A percentile compares a stretch with the other conserved stretches of the same genome.
phyloP scores from a whole-genome alignment of 2,113 vertebrate species.

The Corydoras maculifer region DNA sequence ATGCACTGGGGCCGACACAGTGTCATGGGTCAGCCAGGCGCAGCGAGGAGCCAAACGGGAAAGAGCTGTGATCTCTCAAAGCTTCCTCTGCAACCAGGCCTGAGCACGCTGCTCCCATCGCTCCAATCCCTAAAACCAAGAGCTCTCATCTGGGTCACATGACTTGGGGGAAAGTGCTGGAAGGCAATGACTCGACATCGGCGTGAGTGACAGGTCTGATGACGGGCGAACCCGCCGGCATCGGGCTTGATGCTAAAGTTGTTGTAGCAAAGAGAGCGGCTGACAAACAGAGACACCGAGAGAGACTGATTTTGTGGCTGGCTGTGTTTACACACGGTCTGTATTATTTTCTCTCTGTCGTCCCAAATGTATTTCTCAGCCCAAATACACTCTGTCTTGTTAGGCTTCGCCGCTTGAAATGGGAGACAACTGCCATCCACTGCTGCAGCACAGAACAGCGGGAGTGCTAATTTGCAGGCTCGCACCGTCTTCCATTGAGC shows the following conservation, averaged over 20 bases:
- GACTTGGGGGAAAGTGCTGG: slow-evolving; percentile 25
- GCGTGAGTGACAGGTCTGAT: slow-evolving; percentile 42
- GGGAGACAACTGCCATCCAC: slow-evolving; percentile 25
- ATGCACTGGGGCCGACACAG: slow-evolving; percentile 42
- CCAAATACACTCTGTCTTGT: slow-evolving; percentile 25
- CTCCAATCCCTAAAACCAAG: slow-evolving; percentile 19
- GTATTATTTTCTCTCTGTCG: no score
- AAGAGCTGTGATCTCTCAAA: slow-evolving; percentile 41
- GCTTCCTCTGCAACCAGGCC: slow-evolving; percentile 37
- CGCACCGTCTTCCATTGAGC: slow-evolving; percentile 37
- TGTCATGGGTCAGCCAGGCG: slow-evolving; percentile 40
- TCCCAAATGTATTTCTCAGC: slow-evolving; percentile 1
- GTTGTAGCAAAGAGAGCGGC: slow-evolving; percentile 6
- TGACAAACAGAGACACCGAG: neutral
- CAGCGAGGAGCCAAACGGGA: neutral
- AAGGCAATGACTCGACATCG: slow-evolving; percentile 39
- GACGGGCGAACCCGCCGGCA: slow-evolving; percentile 34
- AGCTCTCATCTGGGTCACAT: slow-evolving; percentile 38
- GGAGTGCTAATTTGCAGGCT: slow-evolving; percentile 37
- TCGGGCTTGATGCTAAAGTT: slow-evolving; percentile 15
- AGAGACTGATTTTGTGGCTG: neutral
- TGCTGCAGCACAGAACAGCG: slow-evolving; percentile 2
- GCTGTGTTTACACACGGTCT: no score
- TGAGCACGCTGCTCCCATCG: slow-evolving; percentile 24
- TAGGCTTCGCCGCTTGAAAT: slow-evolving; percentile 32